Conservation (phyloP, 2,113 vertebrate genomes). For the Pelusios castaneus region DNA sequence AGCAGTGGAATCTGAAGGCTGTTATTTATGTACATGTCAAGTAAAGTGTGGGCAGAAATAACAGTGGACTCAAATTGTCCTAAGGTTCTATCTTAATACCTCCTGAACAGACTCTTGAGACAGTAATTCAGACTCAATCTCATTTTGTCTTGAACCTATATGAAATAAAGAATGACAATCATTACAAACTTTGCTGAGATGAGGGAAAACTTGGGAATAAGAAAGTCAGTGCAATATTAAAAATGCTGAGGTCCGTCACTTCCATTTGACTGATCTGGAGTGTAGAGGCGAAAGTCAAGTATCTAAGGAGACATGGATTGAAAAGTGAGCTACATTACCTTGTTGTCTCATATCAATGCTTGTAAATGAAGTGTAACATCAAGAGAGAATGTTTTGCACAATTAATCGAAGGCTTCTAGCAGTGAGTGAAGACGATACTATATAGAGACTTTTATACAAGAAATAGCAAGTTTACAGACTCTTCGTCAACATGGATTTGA, state of each 20-base stretch:
- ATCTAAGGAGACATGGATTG: accelerated
- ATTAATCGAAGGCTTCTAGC: neutral
- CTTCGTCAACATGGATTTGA: neutral
- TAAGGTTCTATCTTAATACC: neutral
- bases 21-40: neutral
- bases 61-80: neutral
- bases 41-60: neutral
- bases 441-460: neutral
- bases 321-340: neutral
- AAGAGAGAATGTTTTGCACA: neutral
- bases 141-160: neutral
- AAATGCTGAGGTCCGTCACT: constrained; percentile 9
- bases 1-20: neutral
- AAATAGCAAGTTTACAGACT: accelerated
- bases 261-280: accelerated
- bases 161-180: constrained; percentile 9
- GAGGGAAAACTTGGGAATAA: neutral
- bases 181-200: constrained; percentile 30
- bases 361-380: neutral
- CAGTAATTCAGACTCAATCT: neutral
- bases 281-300: neutral
- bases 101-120: constrained; percentile 9
- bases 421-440: neutral
- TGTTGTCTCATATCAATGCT: neutral
- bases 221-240: neutral